A percentile compares a stretch with the other conserved stretches of the same genome.
These are phyloP conservation scores for Lonchura striata DNA, from an alignment of 2,113 vertebrate genomes.

Conservation along the genomic window DNA sequence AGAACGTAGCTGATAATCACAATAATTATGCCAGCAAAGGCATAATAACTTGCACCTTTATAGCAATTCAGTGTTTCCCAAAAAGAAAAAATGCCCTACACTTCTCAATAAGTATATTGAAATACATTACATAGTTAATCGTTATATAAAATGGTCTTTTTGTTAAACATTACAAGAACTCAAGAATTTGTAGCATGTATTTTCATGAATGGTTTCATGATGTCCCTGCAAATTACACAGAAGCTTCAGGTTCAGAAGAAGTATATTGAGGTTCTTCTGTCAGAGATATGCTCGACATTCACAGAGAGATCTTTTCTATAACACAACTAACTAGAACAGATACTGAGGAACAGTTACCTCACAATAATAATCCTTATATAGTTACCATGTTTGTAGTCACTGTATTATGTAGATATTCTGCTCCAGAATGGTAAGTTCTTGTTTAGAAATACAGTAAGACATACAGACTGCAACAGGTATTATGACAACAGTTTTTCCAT, in stretches of 20 bases:
- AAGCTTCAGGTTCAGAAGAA: neutral
- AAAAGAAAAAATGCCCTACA: fast-evolving
- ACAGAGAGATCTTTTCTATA: neutral
- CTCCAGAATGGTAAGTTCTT: neutral
- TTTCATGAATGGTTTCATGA: neutral
- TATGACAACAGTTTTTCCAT: neutral
- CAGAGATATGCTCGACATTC: neutral
- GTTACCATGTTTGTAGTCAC: neutral
- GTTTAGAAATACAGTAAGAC: neutral
- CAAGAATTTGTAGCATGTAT: neutral
- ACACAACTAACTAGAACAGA: neutral
- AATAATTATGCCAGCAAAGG: neutral
- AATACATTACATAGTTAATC: neutral
- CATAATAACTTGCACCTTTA: neutral
- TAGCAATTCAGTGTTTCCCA: neutral
- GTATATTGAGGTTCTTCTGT: neutral
- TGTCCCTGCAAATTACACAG: neutral
- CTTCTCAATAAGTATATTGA: neutral
- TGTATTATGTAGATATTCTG: neutral
- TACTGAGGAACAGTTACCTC: neutral
- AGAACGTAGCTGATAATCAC: neutral
- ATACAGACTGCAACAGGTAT: neutral
- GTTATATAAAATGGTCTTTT: neutral
- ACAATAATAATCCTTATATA: neutral
- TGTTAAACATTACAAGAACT: neutral